A percentile compares a stretch with the other conserved stretches of the same genome.
Conservation (phyloP, 2,797 vertebrate genomes). For the Octomys mimax region DNA sequence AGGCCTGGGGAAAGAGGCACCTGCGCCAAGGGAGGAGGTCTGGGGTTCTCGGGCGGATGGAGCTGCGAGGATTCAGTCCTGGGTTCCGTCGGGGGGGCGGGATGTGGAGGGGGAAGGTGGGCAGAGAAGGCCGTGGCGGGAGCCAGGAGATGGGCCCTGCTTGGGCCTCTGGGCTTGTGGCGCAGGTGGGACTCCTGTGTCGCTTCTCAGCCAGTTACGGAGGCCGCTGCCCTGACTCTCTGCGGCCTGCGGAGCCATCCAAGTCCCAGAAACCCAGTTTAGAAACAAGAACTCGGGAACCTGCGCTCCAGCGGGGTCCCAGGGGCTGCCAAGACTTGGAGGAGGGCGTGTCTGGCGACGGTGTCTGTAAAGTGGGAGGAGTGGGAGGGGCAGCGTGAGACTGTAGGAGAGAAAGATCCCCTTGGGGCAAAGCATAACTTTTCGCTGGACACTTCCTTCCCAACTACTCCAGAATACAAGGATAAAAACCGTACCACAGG, state of each 20-base stretch:
- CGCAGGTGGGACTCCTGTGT: neutral
- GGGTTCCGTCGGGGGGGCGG: neutral
- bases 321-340: neutral
- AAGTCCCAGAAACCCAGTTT: neutral
- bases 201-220: neutral
- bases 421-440: neutral
- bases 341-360: slow-evolving; percentile 70
- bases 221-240: neutral
- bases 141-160: slow-evolving; percentile 50
- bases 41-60: neutral
- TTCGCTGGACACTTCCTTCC: neutral
- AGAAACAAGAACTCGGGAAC: neutral
- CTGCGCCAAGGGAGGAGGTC: neutral
- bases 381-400: neutral
- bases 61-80: neutral
- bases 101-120: neutral
- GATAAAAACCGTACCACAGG: neutral
- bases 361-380: neutral
- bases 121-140: slow-evolving; percentile 3
- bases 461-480: neutral
- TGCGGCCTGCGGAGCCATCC: neutral
- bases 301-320: slow-evolving; percentile 22
- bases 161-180: slow-evolving; percentile 39
- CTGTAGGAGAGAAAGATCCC: neutral
- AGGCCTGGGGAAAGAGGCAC: neutral